phyloP scores from a whole-genome alignment of 2,797 vertebrate genomes.

The Falco berigora region DNA sequence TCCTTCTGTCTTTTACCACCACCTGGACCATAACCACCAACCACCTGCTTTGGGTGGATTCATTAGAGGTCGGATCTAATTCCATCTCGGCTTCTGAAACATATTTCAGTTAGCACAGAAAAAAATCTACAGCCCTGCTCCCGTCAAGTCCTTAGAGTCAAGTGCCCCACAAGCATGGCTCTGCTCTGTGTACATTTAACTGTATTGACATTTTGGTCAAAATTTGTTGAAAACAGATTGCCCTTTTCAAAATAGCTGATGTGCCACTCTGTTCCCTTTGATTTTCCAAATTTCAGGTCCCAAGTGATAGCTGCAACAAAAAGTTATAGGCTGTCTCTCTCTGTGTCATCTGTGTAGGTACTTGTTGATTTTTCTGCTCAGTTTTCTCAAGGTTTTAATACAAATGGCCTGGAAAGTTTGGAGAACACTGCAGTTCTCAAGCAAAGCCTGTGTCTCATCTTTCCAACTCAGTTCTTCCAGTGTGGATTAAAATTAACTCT shows the following conservation, averaged over 20 bases:
- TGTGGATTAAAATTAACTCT: background rate
- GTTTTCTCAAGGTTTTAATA: background rate
- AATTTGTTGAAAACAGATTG: background rate
- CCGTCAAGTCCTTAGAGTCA: background rate
- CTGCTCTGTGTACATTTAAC: background rate
- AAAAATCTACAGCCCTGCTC: background rate
- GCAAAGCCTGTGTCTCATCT: background rate
- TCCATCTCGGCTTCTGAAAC: background rate
- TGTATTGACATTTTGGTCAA: background rate
- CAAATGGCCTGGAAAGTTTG: background rate
- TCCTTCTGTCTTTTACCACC: background rate
- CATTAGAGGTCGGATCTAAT: background rate
- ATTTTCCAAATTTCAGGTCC: background rate
- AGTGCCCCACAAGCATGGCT: no score
- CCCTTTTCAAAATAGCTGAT: background rate
- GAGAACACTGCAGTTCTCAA: background rate
- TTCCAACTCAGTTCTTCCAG: background rate
- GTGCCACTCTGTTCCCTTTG: background rate
- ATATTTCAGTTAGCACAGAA: background rate
- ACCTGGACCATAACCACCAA: background rate
- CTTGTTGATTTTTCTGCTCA: background rate
- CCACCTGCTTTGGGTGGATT: background rate
- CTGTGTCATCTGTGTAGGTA: background rate
- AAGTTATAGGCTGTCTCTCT: background rate
- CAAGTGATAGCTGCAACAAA: no score